These are phyloP conservation scores for Ammodytes marinus DNA, from an alignment of 2,113 vertebrate species.

Conservation along the genomic window DNA sequence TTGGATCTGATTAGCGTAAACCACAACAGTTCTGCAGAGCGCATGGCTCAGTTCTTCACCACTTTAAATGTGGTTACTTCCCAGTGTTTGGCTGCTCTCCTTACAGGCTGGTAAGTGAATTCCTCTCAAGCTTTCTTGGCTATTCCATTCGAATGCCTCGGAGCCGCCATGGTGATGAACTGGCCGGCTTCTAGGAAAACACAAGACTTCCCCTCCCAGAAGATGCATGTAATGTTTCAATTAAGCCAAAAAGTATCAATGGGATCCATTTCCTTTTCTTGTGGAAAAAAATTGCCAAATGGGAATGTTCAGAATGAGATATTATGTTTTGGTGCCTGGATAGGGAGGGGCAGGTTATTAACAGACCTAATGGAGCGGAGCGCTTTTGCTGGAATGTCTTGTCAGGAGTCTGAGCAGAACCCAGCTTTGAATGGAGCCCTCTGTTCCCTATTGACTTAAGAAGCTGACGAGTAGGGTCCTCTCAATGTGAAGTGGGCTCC, in stretches of 20 bases:
- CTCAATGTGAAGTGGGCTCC: conserved; percentile 82
- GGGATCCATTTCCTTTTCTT: conserved; percentile 53
- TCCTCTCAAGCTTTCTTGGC: conserved; percentile 47
- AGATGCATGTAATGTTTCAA: conserved; percentile 62
- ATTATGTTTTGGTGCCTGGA: conserved; percentile 36
- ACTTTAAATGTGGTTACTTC: conserved; percentile 31
- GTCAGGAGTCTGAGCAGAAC: conserved; percentile 67
- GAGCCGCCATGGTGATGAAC: conserved; percentile 64
- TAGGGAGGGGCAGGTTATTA: conserved; percentile 61
- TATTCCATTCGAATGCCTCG: conserved; percentile 62
- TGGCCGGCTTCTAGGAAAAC: conserved; percentile 40
- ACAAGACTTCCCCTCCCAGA: conserved; percentile 26
- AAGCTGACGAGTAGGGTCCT: conserved; percentile 79
- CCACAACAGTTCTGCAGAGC: not conserved
- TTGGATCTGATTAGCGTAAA: not conserved
- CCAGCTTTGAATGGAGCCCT: conserved; percentile 73
- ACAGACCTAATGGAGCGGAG: conserved; percentile 61
- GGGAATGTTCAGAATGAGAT: conserved; percentile 65
- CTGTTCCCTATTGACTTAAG: conserved; percentile 82
- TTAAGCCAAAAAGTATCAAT: conserved; percentile 45
- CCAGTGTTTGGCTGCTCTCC: conserved; percentile 7
- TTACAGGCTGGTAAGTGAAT: conserved; percentile 27
- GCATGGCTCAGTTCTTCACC: conserved; percentile 9
- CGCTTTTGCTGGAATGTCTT: conserved; percentile 78
- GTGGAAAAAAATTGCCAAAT: conserved; percentile 37